Evolutionary conservation across 2,113 vertebrate species (phyloP), one percentile per base, ranked within the genome.

Genomic region (Callocephalon fimbriatum): DNA sequence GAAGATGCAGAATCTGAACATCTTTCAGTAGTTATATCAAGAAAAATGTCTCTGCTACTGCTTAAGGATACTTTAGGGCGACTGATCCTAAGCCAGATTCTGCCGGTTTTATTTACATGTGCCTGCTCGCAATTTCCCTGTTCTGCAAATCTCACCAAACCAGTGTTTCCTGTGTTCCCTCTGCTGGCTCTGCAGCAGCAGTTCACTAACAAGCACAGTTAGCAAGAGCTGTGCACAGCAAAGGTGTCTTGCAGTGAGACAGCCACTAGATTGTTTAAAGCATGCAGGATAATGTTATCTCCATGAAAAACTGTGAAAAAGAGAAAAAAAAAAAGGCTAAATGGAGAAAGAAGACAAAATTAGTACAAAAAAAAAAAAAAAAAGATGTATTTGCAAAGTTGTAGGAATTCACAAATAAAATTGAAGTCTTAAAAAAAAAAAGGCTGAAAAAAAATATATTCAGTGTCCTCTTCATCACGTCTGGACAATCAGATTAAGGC

Each of bases 391-490:
- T 96, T 94, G 75, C 22, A 59, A 96, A 94, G 65, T 71, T 93
- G 62, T 87, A 95, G 76, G 84, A 90, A 97, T 83, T 98, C 95
- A 97, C 94, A 98, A 97, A 96, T 93, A 86, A 96, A 97, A 97
- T 90, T 19, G 78, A 96, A 95, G 81, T 78, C 82, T 66, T 85
- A 37, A 50, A 72, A 66, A 67, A 38, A 74, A 45, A 73, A 29
- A 96, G 72, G 56, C 47, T 94, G 77, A 32, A 78, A 95, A 95
- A 98, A 97, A 22, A 45, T 19, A 88, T 98, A 91, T 93, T 97
- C 90, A 59, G 71, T 97, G 96, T 97, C 98, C 98, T 96, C 93
- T 98, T 97, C 96, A 97, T 95, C 93, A 95, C 16, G 91, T 84
- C 90, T 93, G 97, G 96, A 93, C 93, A 84, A 86, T 97, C 84